Evolutionary conservation across 2,113 vertebrate genomes (phyloP).

Genomic region (Myrmecobius fasciatus): DNA sequence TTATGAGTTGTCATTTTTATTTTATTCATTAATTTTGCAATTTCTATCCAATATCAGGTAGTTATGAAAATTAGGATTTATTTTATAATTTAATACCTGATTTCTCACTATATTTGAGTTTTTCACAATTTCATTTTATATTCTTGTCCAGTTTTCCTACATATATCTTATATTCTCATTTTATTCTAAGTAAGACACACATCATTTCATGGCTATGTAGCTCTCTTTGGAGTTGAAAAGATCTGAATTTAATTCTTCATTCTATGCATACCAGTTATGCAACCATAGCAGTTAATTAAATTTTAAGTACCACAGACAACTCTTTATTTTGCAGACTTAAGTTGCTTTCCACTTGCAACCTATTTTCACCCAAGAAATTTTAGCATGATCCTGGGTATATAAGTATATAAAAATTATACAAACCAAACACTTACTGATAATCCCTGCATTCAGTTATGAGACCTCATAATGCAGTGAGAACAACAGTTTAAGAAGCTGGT

Average conservation of each 20-base stretch:
- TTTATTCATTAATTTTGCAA: neutral
- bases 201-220: neutral
- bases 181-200: neutral
- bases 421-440: too few species aligned
- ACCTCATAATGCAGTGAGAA: too few species aligned
- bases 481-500: too few species aligned
- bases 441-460: too few species aligned
- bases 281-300: neutral
- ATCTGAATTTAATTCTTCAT: neutral
- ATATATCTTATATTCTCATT: neutral
- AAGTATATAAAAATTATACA: too few species aligned
- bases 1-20: neutral
- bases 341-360: too few species aligned
- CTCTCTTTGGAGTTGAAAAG: neutral
- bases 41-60: neutral
- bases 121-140: neutral
- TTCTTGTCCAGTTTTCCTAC: neutral
- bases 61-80: neutral
- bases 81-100: neutral
- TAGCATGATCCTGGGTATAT: too few species aligned
- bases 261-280: neutral
- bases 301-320: neutral
- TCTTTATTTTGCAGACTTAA: neutral
- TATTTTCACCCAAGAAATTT: too few species aligned
- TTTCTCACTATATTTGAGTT: neutral